Evolutionary conservation across 1,140 invertebrate genomes (phyloP).

Genomic region (Bombyx mori): DNA sequence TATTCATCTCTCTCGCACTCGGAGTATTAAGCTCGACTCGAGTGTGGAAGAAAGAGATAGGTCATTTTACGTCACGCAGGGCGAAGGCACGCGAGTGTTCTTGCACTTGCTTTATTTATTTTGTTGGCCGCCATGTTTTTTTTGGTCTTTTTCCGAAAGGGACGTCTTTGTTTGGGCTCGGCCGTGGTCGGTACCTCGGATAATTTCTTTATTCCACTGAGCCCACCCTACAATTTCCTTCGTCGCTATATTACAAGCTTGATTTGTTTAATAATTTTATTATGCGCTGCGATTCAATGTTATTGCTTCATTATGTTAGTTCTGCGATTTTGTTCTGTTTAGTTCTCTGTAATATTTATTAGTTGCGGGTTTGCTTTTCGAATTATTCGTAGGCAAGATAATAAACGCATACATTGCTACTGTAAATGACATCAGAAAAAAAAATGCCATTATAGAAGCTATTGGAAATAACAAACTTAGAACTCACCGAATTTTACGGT

Average conservation of each 20-base stretch:
- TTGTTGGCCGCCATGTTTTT: slow-evolving; percentile 53
- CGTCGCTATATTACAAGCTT: slow-evolving; percentile 60
- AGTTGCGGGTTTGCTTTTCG: slow-evolving; percentile 20
- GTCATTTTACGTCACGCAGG: slow-evolving; percentile 60
- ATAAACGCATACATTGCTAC: too few relatives aligned
- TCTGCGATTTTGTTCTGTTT: slow-evolving; percentile 15
- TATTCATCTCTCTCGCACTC: slow-evolving; percentile 34
- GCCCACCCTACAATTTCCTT: slow-evolving; percentile 65
- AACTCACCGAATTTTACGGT: too few relatives aligned
- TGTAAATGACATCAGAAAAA: too few relatives aligned
- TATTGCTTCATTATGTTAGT: slow-evolving; percentile 41
- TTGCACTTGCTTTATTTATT: slow-evolving; percentile 67
- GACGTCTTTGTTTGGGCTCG: slow-evolving; percentile 64
- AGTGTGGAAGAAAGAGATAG: slow-evolving; percentile 42
- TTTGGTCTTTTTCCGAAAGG: slow-evolving; percentile 42
- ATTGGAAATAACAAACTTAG: too few relatives aligned
- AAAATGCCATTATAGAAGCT: too few relatives aligned
- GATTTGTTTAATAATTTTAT: slow-evolving; percentile 71
- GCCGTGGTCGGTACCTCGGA: slow-evolving; percentile 54
- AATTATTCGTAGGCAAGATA: slow-evolving; percentile 17
- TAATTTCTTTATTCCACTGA: slow-evolving; percentile 65
- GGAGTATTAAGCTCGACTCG: slow-evolving; percentile 11
- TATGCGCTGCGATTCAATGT: slow-evolving; percentile 44
- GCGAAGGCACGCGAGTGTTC: slow-evolving; percentile 57
- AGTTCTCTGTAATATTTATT: background rate